Base-by-base conservation (phyloP, 2,888 invertebrate species). In the Oscheius sp. region DNA sequence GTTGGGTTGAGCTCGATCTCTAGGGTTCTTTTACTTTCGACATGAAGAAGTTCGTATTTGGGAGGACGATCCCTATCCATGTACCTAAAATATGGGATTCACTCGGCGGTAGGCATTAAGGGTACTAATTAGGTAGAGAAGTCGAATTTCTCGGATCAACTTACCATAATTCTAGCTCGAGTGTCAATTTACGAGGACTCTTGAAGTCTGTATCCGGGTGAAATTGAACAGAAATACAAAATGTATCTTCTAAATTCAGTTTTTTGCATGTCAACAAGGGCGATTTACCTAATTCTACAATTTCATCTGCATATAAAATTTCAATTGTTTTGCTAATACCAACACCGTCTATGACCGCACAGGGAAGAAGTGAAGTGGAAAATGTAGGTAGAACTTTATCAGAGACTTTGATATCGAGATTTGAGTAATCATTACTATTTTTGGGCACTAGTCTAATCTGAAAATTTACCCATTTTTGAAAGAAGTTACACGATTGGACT, bases 81-180 rank as follows among this genome's bases (percentile, higher is more conserved):
- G 39, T 64, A 74, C 65, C 76, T 76, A 25, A 23, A 71, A 48
- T n/a, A 52, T 20, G 5, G 10, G 2, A 27, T 20, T 42, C 42
- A 42, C 20, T 42, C 4, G 42, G 12, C 4, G 15, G 42, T 37
- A 42, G 42, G n/a, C 42, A 42, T 42, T 42, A 42, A 20, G 42
- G 42, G 12, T 17, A 42, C 4, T 10, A 20, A 10, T 20, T 33
- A 33, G 31, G 25, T 52, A 27, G 29, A 15, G 3, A 27, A 55
- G 34, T 25, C 42, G 27, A 31, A 37, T 25, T n/a, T n/a, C n/a
- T n/a, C 20, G 4, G 12, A 50, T n/a, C 0, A 1, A 23, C 45
- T 27, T 63, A 72, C 77, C 73, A 71, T 39, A 75, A 29, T 58
- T 77, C 77, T 10, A 75, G 46, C 8, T 73, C 73, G 8, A 77